Percentiles rank a stretch among this genome's conserved stretches.
phyloP scores from a whole-genome alignment of 2,797 vertebrate species.

The Sparus aurata region DNA sequence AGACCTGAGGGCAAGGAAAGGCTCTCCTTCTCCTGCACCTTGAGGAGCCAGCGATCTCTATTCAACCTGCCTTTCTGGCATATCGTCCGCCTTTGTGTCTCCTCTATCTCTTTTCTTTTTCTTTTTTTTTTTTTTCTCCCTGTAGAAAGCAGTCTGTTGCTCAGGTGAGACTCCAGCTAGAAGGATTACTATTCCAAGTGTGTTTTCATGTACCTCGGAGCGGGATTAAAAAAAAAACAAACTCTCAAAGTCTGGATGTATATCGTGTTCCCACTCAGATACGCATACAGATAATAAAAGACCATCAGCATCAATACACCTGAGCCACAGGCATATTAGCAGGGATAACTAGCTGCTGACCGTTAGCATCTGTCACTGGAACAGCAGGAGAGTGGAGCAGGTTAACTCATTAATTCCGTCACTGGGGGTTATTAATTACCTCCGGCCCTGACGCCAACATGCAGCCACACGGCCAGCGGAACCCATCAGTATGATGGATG shows the following conservation, averaged over 20 bases:
- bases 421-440: slow-evolving; percentile 80
- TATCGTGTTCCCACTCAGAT: slow-evolving; percentile 6
- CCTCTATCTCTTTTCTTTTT: slow-evolving; percentile 21
- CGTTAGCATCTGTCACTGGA: slow-evolving; percentile 76
- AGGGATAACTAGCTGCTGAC: slow-evolving; percentile 73
- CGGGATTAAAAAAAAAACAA: slow-evolving; percentile 3
- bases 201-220: slow-evolving; percentile 37
- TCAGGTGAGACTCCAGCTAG: slow-evolving; percentile 56
- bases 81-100: slow-evolving; percentile 53
- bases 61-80: slow-evolving; percentile 53
- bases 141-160: slow-evolving; percentile 43
- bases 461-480: slow-evolving; percentile 75
- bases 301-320: slow-evolving; percentile 52
- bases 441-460: slow-evolving; percentile 67
- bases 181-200: slow-evolving; percentile 49
- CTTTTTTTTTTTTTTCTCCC: slow-evolving; percentile 14
- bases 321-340: slow-evolving; percentile 62
- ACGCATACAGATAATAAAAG: slow-evolving; percentile 39
- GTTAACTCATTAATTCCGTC: slow-evolving; percentile 82
- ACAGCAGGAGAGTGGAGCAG: slow-evolving; percentile 82
- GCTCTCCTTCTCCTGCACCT: slow-evolving; percentile 68
- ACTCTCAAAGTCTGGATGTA: slow-evolving; percentile 15
- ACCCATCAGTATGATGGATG: slow-evolving; percentile 84
- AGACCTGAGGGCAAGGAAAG: slow-evolving; percentile 73
- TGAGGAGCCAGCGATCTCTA: slow-evolving; percentile 61